Base-by-base conservation (phyloP, 2,797 vertebrate species). In the Muscicapa comitata region DNA sequence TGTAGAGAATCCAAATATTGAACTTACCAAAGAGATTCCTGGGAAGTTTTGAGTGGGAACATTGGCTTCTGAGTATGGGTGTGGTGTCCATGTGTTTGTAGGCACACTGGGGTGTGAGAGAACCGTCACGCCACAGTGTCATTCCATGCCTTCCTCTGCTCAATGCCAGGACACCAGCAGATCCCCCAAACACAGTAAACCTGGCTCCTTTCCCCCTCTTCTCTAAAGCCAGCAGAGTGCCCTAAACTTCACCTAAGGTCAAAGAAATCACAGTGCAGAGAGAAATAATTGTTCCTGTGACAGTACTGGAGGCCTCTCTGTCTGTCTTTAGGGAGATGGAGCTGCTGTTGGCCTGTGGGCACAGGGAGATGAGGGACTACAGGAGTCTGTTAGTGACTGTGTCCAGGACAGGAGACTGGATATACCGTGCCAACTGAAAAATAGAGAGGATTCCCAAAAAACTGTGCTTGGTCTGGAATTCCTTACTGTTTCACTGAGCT, bases 111-210 rank as follows among this genome's bases (percentile, higher is more conserved):
- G 42, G 14, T 63, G 3, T 38, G 35, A 28, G n/a, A n/a, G 17
- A 38, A 7, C 15, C 3, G 3, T 50, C 7, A 2, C 26, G n/a
- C 42, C 15, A 7, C 1, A 17, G 15, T 3, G 1, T 63, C 28
- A 40, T 38, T 26, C 28, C 10, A 6, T 48, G 33, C 38, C 28
- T 55, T 38, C 17, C 21, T 82, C 45, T 83, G n/a, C 38, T 72
- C 37, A 18, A 15, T 74, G 57, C 47, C 26, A 40, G 63, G 42
- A 31, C 67, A 47, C 23, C 40, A 42, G 25, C 55, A 79, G n/a
- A 28, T 84, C 14, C 24, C 43, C 5, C 31, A 74, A 75, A 23
- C 17, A 14, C 37, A 42, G 11, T 16, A 40, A 73, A 53, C 21
- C 7, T 29, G 24, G 6, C 20, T 91, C 17, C 8, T 58, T 24